These are phyloP conservation scores for Monochamus alternatus DNA, from an alignment of 2,888 invertebrate genomes.

Conservation along the genomic window DNA sequence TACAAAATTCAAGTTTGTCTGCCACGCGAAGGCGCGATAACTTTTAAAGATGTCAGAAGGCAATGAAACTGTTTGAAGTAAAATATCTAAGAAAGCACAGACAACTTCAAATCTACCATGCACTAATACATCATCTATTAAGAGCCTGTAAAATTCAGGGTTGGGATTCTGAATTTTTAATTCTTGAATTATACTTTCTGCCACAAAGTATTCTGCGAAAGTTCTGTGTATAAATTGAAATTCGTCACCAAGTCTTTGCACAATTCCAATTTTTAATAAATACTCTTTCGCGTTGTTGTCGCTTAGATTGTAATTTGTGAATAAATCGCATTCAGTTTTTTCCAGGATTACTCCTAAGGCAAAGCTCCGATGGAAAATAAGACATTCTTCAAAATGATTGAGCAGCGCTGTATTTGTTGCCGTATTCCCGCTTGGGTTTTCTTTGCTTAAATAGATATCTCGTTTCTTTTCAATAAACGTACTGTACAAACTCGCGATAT, in stretches of 20 bases:
- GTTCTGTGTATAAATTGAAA: neutral
- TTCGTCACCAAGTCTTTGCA: constrained; percentile 4
- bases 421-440: neutral
- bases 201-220: too few relatives aligned
- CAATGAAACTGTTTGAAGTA: neutral
- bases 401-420: neutral
- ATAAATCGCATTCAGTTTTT: neutral
- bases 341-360: neutral
- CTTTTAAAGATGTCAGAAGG: neutral
- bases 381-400: neutral
- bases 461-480: constrained; percentile 26
- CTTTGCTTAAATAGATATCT: constrained; percentile 22
- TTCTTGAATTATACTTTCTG: neutral
- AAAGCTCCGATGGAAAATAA: neutral
- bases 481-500: constrained; percentile 23
- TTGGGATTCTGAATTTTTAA: neutral
- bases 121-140: neutral
- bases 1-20: too few relatives aligned
- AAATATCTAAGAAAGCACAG: neutral
- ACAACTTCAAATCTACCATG: neutral
- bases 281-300: neutral
- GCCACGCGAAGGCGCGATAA: too few relatives aligned
- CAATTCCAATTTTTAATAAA: neutral
- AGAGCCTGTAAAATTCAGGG: neutral
- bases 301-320: neutral